phyloP scores from a whole-genome alignment of 1,140 invertebrate genomes.

The Sinella curviseta region DNA sequence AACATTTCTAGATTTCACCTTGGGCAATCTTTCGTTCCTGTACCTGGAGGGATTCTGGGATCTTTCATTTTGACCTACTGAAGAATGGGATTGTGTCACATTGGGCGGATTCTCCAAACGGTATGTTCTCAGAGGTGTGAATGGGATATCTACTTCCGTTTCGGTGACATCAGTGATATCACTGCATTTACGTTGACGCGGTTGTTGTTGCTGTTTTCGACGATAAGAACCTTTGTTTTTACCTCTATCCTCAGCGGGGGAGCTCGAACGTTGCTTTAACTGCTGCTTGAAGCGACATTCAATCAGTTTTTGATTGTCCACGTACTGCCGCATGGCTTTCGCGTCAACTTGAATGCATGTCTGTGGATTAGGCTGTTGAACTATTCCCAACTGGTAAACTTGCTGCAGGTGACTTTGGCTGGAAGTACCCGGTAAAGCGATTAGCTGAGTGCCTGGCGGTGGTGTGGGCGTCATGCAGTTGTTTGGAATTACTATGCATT shows the following conservation, averaged over 20 bases:
- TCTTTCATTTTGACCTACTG: not conserved
- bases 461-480: not conserved
- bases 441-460: not conserved
- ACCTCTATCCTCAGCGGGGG: no score
- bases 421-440: not conserved
- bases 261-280: no score
- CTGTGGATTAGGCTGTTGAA: not conserved
- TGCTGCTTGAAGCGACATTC: not conserved
- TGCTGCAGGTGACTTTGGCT: not conserved
- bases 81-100: not conserved
- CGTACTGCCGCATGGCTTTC: not conserved
- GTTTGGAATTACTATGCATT: not conserved
- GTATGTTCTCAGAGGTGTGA: not conserved
- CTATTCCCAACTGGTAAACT: not conserved
- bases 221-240: no score
- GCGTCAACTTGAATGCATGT: constrained; percentile 1
- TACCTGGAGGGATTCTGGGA: not conserved
- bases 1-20: constrained; percentile 20
- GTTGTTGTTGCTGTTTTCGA: no score
- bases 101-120: not conserved
- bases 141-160: not conserved
- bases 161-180: not conserved
- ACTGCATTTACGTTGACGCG: no score
- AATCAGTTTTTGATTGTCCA: not conserved
- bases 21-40: not conserved